phyloP scores from a whole-genome alignment of 1,140 invertebrate genomes.

The Drosophila carrolli region DNA sequence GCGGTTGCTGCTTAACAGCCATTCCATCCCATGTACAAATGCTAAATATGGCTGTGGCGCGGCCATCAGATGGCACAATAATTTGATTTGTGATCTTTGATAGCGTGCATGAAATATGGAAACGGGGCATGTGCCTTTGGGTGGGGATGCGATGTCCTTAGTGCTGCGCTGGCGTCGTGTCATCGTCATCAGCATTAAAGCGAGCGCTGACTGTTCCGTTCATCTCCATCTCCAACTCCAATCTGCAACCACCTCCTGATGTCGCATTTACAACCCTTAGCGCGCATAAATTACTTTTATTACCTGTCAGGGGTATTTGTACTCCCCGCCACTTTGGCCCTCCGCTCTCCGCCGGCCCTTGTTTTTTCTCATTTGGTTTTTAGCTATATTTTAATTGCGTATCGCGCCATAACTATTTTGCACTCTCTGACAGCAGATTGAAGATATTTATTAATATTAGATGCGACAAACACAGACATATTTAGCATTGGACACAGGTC shows the following conservation, averaged over 20 bases:
- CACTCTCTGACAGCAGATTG: conserved; percentile 75
- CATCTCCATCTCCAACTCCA: background rate
- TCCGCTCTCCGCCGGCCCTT: conserved; percentile 1
- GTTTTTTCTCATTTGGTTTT: conserved; percentile 69
- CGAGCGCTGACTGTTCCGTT: conserved; percentile 55
- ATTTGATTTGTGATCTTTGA: conserved; percentile 84
- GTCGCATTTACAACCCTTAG: conserved; percentile 80
- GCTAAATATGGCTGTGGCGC: conserved; percentile 28
- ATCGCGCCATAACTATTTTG: conserved; percentile 82
- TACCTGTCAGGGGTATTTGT: conserved; percentile 84
- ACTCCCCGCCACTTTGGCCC: conserved; percentile 23
- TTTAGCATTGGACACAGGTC: conserved; percentile 36
- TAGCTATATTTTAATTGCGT: conserved; percentile 83
- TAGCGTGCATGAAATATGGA: conserved; percentile 81
- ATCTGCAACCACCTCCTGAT: conserved; percentile 49
- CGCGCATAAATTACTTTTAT: conserved; percentile 84
- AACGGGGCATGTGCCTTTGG: conserved; percentile 41
- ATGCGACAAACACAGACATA: conserved; percentile 61
- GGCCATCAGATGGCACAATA: conserved; percentile 78
- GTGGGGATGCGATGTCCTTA: conserved; percentile 17
- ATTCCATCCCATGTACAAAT: conserved; percentile 6
- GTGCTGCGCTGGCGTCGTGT: conserved; percentile 49
- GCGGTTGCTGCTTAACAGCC: conserved; percentile 14
- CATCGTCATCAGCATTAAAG: conserved; percentile 77
- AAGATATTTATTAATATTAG: conserved; percentile 84